A percentile compares a stretch with the other conserved stretches of the same genome.
Evolutionary conservation across 2,888 invertebrate genomes (phyloP).

Genomic region (Mermis nigrescens): DNA sequence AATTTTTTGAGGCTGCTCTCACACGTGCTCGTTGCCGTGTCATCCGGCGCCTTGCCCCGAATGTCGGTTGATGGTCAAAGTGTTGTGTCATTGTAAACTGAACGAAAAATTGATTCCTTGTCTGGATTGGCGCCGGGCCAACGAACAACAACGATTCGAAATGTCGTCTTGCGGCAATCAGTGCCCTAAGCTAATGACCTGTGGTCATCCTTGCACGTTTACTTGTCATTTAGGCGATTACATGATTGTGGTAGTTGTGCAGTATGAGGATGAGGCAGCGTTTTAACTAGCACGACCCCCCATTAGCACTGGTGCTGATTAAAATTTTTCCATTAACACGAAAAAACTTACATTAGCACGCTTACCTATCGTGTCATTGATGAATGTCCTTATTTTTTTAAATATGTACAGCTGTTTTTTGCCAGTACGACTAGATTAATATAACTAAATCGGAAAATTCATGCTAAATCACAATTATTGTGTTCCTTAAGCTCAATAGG

Average conservation of each 20-base stretch:
- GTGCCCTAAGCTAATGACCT: slow-evolving; percentile 57
- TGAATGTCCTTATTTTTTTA: too few relatives aligned
- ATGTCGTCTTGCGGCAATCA: slow-evolving; percentile 54
- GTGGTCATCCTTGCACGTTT: slow-evolving; percentile 50
- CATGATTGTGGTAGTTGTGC: background rate
- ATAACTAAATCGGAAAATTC: too few relatives aligned
- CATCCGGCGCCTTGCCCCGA: slow-evolving; percentile 51
- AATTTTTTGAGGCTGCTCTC: slow-evolving; percentile 46
- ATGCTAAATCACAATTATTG: too few relatives aligned
- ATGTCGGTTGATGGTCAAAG: slow-evolving; percentile 49
- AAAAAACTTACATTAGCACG: too few relatives aligned
- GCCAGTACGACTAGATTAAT: too few relatives aligned
- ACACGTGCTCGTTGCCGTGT: slow-evolving; percentile 46
- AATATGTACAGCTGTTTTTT: too few relatives aligned
- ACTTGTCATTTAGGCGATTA: slow-evolving; percentile 29
- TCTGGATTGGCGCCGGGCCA: slow-evolving; percentile 43
- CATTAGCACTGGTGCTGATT: too few relatives aligned
- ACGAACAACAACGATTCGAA: slow-evolving; percentile 34
- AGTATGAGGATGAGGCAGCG: too few relatives aligned
- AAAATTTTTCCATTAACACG: too few relatives aligned
- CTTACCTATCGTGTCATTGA: too few relatives aligned
- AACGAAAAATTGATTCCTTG: slow-evolving; percentile 57
- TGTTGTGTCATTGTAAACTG: slow-evolving; percentile 62
- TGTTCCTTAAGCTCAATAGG: too few relatives aligned
- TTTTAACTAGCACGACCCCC: too few relatives aligned